Percentiles rank a stretch among this genome's conserved stretches.
Conservation (phyloP, 2,113 vertebrate species). For the Dasyprocta punctata region DNA sequence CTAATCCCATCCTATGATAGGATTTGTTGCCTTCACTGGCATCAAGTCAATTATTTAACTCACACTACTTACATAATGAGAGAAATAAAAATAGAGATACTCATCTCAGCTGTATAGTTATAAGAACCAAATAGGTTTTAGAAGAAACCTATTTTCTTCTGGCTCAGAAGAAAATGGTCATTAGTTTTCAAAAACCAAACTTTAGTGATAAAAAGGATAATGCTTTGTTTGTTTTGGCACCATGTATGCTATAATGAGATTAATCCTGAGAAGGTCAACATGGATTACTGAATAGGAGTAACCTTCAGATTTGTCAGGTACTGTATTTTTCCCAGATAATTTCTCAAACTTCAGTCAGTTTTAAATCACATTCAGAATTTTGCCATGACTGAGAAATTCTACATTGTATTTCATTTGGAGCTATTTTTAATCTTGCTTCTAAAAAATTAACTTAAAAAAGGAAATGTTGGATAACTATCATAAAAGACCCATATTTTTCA, state of each 20-base stretch:
- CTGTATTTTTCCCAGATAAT: background rate
- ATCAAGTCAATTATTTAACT: background rate
- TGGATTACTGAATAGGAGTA: background rate
- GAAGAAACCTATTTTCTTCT: too few relatives aligned
- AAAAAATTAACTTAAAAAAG: conserved; percentile 24
- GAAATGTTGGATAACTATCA: background rate
- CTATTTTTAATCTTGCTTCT: background rate
- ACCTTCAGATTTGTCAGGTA: background rate
- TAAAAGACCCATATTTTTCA: background rate
- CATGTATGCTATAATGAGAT: background rate
- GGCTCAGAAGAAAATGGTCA: background rate
- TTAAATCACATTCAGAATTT: conserved; percentile 30
- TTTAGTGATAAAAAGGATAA: background rate
- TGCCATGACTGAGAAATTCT: background rate
- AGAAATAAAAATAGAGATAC: background rate
- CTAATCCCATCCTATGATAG: background rate
- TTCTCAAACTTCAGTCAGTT: conserved; percentile 22
- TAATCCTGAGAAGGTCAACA: background rate
- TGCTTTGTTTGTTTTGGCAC: background rate
- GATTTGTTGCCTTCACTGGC: background rate
- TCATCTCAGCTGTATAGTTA: background rate
- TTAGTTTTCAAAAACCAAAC: conserved; percentile 31
- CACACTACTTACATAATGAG: background rate
- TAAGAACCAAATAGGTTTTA: background rate
- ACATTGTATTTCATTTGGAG: background rate